These are phyloP conservation scores for Lepidotrigona ventralis DNA, from an alignment of 1,140 invertebrate genomes.

Conservation along the genomic window DNA sequence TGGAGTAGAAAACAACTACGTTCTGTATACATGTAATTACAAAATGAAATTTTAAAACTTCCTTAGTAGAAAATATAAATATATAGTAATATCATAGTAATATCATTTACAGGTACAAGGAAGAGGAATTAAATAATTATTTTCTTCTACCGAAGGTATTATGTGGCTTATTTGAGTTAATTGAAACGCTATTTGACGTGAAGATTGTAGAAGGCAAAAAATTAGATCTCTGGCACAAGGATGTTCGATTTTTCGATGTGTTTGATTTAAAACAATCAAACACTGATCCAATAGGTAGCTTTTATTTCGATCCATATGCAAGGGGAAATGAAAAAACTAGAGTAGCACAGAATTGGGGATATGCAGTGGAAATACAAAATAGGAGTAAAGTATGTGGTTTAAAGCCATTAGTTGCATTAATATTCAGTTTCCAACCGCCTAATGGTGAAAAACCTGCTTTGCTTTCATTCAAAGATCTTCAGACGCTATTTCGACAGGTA, in stretches of 20 bases:
- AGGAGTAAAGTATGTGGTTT: slow-evolving; percentile 83
- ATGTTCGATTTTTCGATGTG: slow-evolving; percentile 92
- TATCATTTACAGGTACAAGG: slow-evolving; percentile 82
- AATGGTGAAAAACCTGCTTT: slow-evolving; percentile 84
- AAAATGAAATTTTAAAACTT: not conserved
- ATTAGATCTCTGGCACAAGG: slow-evolving; percentile 89
- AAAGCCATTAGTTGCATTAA: slow-evolving; percentile 88
- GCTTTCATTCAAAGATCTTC: slow-evolving; percentile 88
- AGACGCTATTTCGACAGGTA: slow-evolving; percentile 88
- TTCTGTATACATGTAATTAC: slow-evolving; percentile 82
- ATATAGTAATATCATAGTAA: not conserved
- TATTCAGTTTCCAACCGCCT: slow-evolving; percentile 90
- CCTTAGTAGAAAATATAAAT: not conserved
- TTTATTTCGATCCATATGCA: slow-evolving; percentile 91
- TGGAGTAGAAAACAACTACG: slow-evolving; percentile 89
- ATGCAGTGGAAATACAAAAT: slow-evolving; percentile 85
- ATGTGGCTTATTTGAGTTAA: slow-evolving; percentile 87
- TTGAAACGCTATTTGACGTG: slow-evolving; percentile 90
- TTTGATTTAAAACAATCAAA: slow-evolving; percentile 84
- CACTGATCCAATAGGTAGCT: slow-evolving; percentile 85
- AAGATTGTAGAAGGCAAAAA: slow-evolving; percentile 85
- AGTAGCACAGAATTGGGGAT: slow-evolving; percentile 83
- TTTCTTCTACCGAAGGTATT: slow-evolving; percentile 92
- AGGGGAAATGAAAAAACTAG: slow-evolving; percentile 84
- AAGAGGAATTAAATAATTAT: slow-evolving; percentile 88